Conservation (phyloP, 2,113 vertebrate species). For the Aramus guarauna region DNA sequence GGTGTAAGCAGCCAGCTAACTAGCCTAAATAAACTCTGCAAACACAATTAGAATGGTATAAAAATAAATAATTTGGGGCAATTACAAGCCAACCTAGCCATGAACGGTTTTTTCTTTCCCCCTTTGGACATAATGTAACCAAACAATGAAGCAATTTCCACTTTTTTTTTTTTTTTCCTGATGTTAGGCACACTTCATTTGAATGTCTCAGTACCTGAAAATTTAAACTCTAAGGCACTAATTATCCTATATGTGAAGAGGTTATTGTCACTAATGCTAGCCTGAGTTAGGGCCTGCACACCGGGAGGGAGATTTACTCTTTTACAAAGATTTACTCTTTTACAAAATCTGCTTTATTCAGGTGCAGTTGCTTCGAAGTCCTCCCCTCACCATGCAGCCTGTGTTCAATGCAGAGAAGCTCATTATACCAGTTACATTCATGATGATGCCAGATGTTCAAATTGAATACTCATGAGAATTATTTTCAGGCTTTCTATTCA, state of each 20-base stretch:
- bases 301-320: neutral
- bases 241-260: neutral
- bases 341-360: neutral
- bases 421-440: conserved; percentile 30
- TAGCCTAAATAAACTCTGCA: conserved; percentile 39
- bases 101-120: conserved; percentile 14
- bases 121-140: conserved; percentile 46
- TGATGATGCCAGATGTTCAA: conserved; percentile 57
- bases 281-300: neutral
- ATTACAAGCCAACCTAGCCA: conserved; percentile 46
- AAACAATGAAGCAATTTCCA: conserved; percentile 53
- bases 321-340: neutral
- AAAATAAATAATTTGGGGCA: conserved; percentile 60
- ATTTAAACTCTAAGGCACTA: conserved; percentile 20
- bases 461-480: conserved; percentile 22
- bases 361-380: conserved; percentile 16
- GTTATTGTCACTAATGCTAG: conserved; percentile 6
- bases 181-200: conserved; percentile 32
- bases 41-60: conserved; percentile 58
- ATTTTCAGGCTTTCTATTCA: conserved; percentile 36
- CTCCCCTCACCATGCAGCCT: neutral
- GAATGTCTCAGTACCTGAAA: conserved; percentile 5
- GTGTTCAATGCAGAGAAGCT: conserved; percentile 1
- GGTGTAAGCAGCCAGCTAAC: neutral
- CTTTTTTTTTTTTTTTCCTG: conserved; percentile 17